phyloP scores from a whole-genome alignment of 53 echinoderm and acorn worm species.

The Astropecten irregularis region DNA sequence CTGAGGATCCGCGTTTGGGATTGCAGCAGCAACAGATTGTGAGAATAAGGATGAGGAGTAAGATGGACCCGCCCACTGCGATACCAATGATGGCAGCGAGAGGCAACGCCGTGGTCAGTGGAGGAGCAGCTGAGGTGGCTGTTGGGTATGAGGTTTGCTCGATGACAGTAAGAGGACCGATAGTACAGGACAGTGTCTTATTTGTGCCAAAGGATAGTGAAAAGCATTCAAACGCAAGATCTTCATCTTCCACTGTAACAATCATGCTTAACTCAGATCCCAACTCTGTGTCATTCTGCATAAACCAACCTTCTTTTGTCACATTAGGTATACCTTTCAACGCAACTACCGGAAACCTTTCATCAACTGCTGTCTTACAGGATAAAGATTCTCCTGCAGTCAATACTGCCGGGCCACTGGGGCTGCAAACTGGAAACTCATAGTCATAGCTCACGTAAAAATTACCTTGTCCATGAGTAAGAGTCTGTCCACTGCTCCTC shows the following conservation, averaged over 20 bases:
- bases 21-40: constrained; percentile 21
- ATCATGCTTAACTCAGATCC: constrained; percentile 9
- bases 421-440: constrained; percentile 22
- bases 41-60: not conserved
- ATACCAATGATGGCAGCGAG: not conserved
- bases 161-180: constrained; percentile 15
- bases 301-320: not conserved
- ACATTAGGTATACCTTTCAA: not conserved
- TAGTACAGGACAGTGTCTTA: constrained; percentile 1
- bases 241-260: not conserved
- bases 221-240: not conserved
- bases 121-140: too few species aligned
- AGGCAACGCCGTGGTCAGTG: not conserved
- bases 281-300: not conserved
- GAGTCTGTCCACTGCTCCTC: not conserved
- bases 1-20: not conserved
- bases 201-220: not conserved
- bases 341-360: not conserved
- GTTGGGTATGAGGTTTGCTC: too few species aligned
- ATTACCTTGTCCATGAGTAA: not conserved
- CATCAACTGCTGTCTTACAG: constrained; percentile 9
- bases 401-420: not conserved
- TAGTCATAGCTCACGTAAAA: not conserved
- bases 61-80: not conserved
- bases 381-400: not conserved